phyloP scores from a whole-genome alignment of 2,888 invertebrate genomes.

The Dromius quadrimaculatus region DNA sequence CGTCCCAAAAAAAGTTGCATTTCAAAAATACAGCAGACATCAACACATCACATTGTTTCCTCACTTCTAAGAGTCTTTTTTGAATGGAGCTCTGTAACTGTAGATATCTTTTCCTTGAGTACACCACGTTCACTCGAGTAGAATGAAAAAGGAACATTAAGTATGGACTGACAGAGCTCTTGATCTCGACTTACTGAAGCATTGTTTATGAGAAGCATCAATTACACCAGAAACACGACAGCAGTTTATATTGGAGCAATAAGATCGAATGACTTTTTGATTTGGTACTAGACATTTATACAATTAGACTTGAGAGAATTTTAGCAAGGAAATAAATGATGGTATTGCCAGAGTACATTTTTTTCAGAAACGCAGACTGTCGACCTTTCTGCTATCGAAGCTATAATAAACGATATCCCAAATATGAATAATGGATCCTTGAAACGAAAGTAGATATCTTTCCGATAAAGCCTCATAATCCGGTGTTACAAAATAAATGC shows the following conservation, averaged over 20 bases:
- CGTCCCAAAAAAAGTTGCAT: too few relatives aligned
- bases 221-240: too few relatives aligned
- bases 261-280: too few relatives aligned
- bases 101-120: conserved; percentile 13
- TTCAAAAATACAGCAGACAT: conserved; percentile 9
- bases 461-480: conserved; percentile 15
- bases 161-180: conserved; percentile 27
- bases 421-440: neutral
- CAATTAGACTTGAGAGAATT: too few relatives aligned
- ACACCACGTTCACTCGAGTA: conserved; percentile 1
- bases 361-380: too few relatives aligned
- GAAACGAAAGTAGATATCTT: neutral
- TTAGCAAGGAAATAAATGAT: too few relatives aligned
- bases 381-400: too few relatives aligned
- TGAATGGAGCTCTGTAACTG: conserved; percentile 18
- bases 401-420: neutral
- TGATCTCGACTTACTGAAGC: conserved; percentile 8
- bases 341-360: too few relatives aligned
- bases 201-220: neutral
- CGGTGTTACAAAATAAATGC: conserved; percentile 10
- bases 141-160: conserved; percentile 29
- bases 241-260: too few relatives aligned
- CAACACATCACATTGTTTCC: conserved; percentile 6
- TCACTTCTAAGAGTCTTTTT: neutral
- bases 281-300: too few relatives aligned